These are phyloP conservation scores for Podarcis muralis DNA, from an alignment of 2,113 vertebrate species.

Conservation along the genomic window DNA sequence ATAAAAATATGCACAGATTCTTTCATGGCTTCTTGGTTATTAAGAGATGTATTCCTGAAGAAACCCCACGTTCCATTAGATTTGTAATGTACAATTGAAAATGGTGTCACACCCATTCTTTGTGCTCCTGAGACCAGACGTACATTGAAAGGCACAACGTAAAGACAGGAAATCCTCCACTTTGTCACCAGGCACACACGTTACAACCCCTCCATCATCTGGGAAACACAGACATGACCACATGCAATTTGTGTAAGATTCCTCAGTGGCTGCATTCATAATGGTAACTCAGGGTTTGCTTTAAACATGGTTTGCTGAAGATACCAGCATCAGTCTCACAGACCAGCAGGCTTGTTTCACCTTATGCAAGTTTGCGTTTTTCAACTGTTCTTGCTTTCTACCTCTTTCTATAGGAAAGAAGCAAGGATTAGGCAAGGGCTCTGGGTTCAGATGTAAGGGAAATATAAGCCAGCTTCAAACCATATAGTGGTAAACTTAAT, in stretches of 20 bases:
- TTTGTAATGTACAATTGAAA: slow-evolving; percentile 26
- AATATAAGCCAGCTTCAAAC: too few species aligned
- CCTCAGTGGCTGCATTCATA: neutral
- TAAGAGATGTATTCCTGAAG: slow-evolving; percentile 43
- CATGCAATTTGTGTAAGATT: neutral
- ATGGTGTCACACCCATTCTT: neutral
- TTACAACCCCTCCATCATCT: slow-evolving; percentile 5
- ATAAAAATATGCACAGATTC: slow-evolving; percentile 65
- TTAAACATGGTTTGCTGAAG: neutral
- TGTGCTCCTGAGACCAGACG: slow-evolving; percentile 32
- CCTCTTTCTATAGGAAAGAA: neutral
- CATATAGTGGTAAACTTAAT: too few species aligned
- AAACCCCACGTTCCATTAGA: neutral
- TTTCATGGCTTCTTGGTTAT: slow-evolving; percentile 66
- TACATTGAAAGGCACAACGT: slow-evolving; percentile 58
- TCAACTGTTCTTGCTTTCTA: neutral
- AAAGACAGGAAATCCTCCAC: slow-evolving; percentile 40
- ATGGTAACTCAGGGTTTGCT: neutral
- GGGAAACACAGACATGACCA: neutral
- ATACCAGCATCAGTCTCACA: neutral
- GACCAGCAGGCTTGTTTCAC: neutral
- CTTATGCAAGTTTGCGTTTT: neutral
- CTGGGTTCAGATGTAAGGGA: too few species aligned
- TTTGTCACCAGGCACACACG: slow-evolving; percentile 5
- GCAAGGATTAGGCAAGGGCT: too few species aligned